Percentiles rank a stretch among this genome's conserved stretches.
Evolutionary conservation across 1,140 invertebrate species (phyloP).

Genomic region (Drosophila micromelanica): DNA sequence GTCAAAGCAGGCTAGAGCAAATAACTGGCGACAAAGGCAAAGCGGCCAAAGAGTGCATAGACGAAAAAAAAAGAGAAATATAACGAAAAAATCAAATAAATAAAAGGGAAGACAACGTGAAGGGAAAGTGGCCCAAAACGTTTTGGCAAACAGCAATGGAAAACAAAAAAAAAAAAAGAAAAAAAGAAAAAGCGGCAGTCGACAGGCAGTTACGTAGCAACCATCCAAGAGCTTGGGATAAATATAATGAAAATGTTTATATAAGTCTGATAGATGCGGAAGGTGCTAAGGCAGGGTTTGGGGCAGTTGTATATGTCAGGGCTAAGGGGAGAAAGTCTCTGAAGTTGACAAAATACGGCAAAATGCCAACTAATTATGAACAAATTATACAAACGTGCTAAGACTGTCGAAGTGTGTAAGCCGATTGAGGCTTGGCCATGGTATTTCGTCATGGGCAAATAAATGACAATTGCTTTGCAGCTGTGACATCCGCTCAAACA

Average conservation of each 20-base stretch:
- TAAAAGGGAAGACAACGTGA: slow-evolving; percentile 18
- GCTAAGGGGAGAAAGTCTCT: neutral
- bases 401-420: slow-evolving; percentile 20
- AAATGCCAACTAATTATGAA: slow-evolving; percentile 62
- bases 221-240: slow-evolving; percentile 21
- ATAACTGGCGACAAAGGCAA: slow-evolving; percentile 69
- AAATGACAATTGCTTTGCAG: slow-evolving; percentile 3
- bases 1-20: slow-evolving; percentile 65
- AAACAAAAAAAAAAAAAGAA: slow-evolving; percentile 20
- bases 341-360: slow-evolving; percentile 14
- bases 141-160: slow-evolving; percentile 30
- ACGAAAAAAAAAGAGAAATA: slow-evolving; percentile 33
- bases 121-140: slow-evolving; percentile 40
- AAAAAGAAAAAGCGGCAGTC: slow-evolving; percentile 12
- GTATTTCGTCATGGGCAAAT: neutral
- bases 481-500: neutral
- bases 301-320: neutral
- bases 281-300: neutral
- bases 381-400: slow-evolving; percentile 25
- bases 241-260: slow-evolving; percentile 54
- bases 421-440: slow-evolving; percentile 3
- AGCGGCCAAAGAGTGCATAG: slow-evolving; percentile 46
- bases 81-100: slow-evolving; percentile 57
- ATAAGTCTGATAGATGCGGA: slow-evolving; percentile 24
- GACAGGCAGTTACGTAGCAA: slow-evolving; percentile 57